Evolutionary conservation across 2,888 invertebrate genomes (phyloP), one percentile per base, ranked within the genome.

Genomic region (Nemotelus nigrinus): DNA sequence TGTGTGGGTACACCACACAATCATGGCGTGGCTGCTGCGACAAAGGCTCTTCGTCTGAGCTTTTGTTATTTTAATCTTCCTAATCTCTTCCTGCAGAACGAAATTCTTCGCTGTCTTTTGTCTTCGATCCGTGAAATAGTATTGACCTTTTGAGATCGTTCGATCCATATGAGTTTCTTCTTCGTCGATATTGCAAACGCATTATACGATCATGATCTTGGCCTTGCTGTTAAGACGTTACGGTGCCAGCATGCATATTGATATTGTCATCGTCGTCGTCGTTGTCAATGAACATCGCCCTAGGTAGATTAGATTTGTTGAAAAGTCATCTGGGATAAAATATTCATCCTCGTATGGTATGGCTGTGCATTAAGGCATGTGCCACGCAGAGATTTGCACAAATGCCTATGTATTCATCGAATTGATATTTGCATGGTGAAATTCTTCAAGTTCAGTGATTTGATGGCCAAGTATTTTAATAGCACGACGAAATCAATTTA

Each of bases 11-110:
- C 70, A 65, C 60, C 76, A 67, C 43, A 10, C 47, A 76, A 55
- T 70, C 71, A 79, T 76, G 79, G 79, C 78, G 79, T 79, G 79
- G 76, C 79, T 77, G 76, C 79, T 77, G 71, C 45, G 45, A 58
- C 50, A 65, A 60, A 77, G 71, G 57, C 60, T 50, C 57, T 45
- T 10, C 71, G 55, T 7, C 39, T n/a, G 7, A 41, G 6, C 43
- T 60, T 78, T 76, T 72, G 65, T 70, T 57, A 45, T 43, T 65
- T 74, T 76, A 78, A 70, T 78, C 76, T 74, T 45, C 63, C 76
- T 78, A 72, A 78, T 72, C 78, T 78, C 53, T 70, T 71, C 75
- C 68, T 76, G 63, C 76, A 45, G 78, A 63, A 39, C 63, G 50
- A 50, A 58, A 58, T 72, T 43, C 50, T 74, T 48, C 63, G 48